Evolutionary conservation across 2,113 vertebrate genomes (phyloP).

Genomic region (Hylia prasina): DNA sequence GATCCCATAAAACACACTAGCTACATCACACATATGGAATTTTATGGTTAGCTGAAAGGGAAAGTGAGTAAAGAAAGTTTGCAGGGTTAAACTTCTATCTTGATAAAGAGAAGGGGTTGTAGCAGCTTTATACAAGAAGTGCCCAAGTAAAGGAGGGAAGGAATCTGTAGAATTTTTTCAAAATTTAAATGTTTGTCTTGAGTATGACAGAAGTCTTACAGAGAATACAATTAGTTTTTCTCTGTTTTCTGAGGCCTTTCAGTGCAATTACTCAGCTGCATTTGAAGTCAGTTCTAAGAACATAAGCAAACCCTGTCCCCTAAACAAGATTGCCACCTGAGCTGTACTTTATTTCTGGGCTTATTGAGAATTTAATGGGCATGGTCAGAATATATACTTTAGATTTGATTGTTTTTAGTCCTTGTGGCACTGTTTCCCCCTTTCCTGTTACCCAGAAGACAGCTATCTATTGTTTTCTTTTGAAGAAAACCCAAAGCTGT

Average conservation of each 20-base stretch:
- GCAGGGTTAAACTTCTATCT: background rate
- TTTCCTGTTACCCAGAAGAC: background rate
- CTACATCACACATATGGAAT: background rate
- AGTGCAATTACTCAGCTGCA: background rate
- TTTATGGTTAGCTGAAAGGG: background rate
- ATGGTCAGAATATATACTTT: background rate
- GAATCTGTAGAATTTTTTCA: background rate
- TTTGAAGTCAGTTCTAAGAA: background rate
- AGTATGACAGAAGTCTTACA: background rate
- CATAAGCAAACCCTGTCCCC: background rate
- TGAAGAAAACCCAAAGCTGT: background rate
- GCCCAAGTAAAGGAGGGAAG: background rate
- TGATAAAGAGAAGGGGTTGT: background rate
- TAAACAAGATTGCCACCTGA: background rate
- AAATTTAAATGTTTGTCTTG: background rate
- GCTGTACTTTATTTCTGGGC: background rate
- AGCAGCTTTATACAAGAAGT: background rate
- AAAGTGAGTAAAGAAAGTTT: background rate
- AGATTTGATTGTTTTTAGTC: background rate
- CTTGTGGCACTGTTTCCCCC: background rate
- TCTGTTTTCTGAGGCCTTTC: background rate
- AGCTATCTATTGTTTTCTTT: background rate
- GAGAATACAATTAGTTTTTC: background rate
- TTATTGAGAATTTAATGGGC: background rate
- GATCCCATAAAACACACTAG: background rate